A percentile compares a stretch with the other conserved stretches of the same genome.
Evolutionary conservation across 2,113 vertebrate genomes (phyloP).

Genomic region (Capra hircus): DNA sequence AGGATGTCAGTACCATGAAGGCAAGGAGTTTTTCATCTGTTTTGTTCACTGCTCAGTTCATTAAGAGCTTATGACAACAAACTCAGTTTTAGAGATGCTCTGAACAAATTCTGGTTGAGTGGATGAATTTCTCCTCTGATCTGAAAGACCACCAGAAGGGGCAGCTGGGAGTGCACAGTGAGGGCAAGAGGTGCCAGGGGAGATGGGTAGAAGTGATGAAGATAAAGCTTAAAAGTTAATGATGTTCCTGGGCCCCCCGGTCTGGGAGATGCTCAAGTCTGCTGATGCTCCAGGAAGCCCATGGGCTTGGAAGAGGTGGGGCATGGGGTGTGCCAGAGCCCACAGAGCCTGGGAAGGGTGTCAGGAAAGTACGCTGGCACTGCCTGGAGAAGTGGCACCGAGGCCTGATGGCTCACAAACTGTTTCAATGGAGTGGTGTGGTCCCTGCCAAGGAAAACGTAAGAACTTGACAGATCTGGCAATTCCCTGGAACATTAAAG

Average conservation of each 20-base stretch:
- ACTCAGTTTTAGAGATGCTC: background rate
- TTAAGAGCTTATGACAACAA: background rate
- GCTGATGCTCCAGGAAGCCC: slow-evolving; percentile 49
- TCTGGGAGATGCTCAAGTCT: background rate
- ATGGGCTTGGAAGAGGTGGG: slow-evolving; percentile 38
- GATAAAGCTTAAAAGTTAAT: background rate
- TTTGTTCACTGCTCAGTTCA: background rate
- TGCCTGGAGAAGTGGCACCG: slow-evolving; percentile 27
- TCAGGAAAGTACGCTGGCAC: slow-evolving; percentile 60
- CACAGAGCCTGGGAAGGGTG: slow-evolving; percentile 52
- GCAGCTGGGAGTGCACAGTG: background rate
- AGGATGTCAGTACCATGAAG: background rate
- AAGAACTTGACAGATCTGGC: slow-evolving; percentile 77
- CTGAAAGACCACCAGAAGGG: background rate
- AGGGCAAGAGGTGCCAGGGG: background rate
- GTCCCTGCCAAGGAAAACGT: slow-evolving; percentile 78
- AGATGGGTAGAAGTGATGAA: background rate
- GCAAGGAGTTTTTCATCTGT: background rate
- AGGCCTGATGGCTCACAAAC: slow-evolving; percentile 67
- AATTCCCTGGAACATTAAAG: slow-evolving; percentile 68
- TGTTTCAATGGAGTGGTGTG: slow-evolving; percentile 62
- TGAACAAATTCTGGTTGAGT: background rate
- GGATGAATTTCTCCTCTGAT: background rate
- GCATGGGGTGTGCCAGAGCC: background rate
- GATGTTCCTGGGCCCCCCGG: background rate